Percentiles rank a stretch among this genome's conserved stretches.
These are phyloP conservation scores for Zoanthus gigantus DNA, from an alignment of 92 coral and sea anemone species.

Conservation along the genomic window DNA sequence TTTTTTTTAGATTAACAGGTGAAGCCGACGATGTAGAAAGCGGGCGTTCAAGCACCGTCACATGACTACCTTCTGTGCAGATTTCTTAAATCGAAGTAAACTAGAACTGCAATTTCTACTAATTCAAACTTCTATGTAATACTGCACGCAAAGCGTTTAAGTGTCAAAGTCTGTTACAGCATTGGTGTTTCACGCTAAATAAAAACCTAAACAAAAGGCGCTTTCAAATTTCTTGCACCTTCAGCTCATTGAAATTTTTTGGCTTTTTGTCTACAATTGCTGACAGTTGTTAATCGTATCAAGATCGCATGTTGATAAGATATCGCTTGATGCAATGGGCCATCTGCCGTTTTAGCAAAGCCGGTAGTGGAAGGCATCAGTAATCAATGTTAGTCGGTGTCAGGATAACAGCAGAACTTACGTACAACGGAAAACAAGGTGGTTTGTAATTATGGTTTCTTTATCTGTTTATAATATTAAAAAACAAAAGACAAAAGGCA, in stretches of 20 bases:
- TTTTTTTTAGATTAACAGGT: too few species aligned
- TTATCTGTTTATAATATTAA: not conserved
- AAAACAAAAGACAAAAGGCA: not conserved
- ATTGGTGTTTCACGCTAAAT: too few species aligned
- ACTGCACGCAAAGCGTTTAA: too few species aligned
- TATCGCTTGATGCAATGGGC: not conserved
- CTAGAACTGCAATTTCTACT: too few species aligned
- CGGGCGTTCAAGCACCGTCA: too few species aligned
- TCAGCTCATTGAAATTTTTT: not conserved
- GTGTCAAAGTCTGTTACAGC: too few species aligned
- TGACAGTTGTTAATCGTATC: not conserved
- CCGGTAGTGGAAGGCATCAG: not conserved
- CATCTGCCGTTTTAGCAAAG: not conserved
- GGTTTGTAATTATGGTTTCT: not conserved
- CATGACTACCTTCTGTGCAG: too few species aligned
- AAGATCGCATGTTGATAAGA: not conserved
- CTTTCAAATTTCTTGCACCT: too few species aligned
- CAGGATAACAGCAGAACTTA: conserved; percentile 2
- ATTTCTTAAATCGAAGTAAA: too few species aligned
- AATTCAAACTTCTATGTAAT: too few species aligned
- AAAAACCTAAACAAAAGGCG: too few species aligned
- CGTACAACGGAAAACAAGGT: not conserved
- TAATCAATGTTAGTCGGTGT: not conserved
- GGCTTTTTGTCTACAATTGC: not conserved
- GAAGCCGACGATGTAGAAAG: too few species aligned